A percentile compares a stretch with the other conserved stretches of the same genome.
phyloP scores from a whole-genome alignment of 2,797 vertebrate genomes.

The Tangara arthus region DNA sequence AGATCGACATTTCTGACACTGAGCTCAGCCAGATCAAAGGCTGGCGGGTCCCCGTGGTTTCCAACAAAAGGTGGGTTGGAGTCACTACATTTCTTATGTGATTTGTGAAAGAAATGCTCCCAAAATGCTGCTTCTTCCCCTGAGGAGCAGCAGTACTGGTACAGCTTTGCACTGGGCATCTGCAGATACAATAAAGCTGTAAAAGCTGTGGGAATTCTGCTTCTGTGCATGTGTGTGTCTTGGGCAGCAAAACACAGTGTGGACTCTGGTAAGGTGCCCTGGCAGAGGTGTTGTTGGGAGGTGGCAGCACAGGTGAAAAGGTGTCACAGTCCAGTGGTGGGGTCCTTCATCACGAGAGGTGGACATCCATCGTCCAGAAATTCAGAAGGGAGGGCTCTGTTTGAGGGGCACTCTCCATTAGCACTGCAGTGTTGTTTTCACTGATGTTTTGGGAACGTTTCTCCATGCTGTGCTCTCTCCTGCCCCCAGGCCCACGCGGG shows the following conservation, averaged over 20 bases:
- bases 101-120: neutral
- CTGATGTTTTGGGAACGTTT: neutral
- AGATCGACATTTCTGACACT: slow-evolving; percentile 88
- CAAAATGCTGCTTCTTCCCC: neutral
- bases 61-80: slow-evolving; percentile 84
- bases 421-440: neutral
- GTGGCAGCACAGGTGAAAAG: neutral
- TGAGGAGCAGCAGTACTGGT: neutral
- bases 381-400: neutral
- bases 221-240: neutral
- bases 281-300: neutral
- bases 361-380: no score
- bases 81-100: neutral
- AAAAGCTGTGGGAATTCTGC: neutral
- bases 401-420: neutral
- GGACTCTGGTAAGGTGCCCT: neutral
- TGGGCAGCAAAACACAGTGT: neutral
- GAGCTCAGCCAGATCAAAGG: slow-evolving; percentile 95
- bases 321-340: neutral
- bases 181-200: neutral
- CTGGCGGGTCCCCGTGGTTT: slow-evolving; percentile 83
- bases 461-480: neutral
- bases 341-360: neutral
- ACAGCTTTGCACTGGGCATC: neutral
- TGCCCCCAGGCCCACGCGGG: slow-evolving; percentile 78